Conservation (phyloP, 2,888 invertebrate genomes). For the Chouioia cunea region DNA sequence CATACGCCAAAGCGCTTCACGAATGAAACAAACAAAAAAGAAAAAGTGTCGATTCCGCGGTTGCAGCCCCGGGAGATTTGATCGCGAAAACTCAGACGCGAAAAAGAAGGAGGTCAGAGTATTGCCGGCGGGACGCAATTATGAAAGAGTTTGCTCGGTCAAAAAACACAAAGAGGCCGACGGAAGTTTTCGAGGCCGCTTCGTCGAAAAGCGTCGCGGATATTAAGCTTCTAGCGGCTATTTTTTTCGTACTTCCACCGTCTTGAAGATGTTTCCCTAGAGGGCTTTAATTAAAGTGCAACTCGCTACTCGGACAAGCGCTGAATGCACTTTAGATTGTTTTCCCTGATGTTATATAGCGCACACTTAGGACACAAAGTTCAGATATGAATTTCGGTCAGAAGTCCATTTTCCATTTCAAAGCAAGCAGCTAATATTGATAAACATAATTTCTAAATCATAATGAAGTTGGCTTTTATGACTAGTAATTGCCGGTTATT, state of each 20-base stretch:
- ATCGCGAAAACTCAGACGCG: constrained; percentile 51
- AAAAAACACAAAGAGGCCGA: constrained; percentile 12
- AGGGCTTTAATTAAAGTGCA: constrained; percentile 9
- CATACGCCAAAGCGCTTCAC: too few relatives aligned
- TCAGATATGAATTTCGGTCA: too few relatives aligned
- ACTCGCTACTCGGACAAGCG: background rate
- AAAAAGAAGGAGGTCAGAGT: constrained; percentile 18
- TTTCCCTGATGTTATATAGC: too few relatives aligned
- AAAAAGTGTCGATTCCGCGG: constrained; percentile 7
- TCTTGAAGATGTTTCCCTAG: background rate
- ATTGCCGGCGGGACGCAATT: constrained; percentile 48
- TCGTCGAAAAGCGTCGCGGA: constrained; percentile 32
- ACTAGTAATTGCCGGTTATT: too few relatives aligned
- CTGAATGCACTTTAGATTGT: too few relatives aligned
- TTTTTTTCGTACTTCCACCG: constrained; percentile 18
- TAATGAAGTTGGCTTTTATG: too few relatives aligned
- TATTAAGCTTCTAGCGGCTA: constrained; percentile 36
- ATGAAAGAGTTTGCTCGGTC: constrained; percentile 46
- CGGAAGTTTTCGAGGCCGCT: constrained; percentile 7
- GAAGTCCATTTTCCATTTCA: too few relatives aligned
- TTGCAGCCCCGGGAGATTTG: constrained; percentile 49
- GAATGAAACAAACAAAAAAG: background rate
- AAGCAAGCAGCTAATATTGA: too few relatives aligned
- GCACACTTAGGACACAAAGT: too few relatives aligned
- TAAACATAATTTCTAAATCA: too few relatives aligned